Evolutionary conservation across 2,797 vertebrate genomes (phyloP), one percentile per base, ranked within the genome.

Genomic region (Champsocephalus gunnari): DNA sequence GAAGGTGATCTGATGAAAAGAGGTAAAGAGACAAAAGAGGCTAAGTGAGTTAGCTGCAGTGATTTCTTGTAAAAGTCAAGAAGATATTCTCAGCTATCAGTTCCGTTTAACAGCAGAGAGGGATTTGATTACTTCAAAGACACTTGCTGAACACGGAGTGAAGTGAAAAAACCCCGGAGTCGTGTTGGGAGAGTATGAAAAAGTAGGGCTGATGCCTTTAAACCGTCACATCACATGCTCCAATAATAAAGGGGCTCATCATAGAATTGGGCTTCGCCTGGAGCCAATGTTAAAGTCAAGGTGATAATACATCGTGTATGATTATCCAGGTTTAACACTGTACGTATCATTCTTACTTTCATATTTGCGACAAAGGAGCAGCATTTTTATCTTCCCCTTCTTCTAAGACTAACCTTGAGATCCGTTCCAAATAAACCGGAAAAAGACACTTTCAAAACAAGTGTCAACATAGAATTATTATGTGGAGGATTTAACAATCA

Each of bases 71-170:
- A 84, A 77, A 84, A 87, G 79, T 91, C 73, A 68, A 43, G 72
- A 86, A 86, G 75, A 66, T 51, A 73, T 88, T 88, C 76, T 87
- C 66, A 66, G 47, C 80, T 54, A 80, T 83, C 79, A 28, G 56
- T 77, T 88, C 66, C 28, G 48, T 85, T 89, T 79, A 82, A 88
- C 75, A 81, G 83, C 77, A 55, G 45, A 75, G 56, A 65, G 72
- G 80, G 73, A 86, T 88, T 78, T 75, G 89, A 90, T 88, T 86
- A 78, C 81, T 91, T 89, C 84, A 73, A 87, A 87, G 83, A 84
- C 71, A 63, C 70, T 77, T 61, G 65, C 72, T 9, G 72, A 82
- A 83, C 79, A 83, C 43, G 5, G 66, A 73, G 60, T 32, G 68
- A 77, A 77, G 77, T 14, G 57, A 58, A 70, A 64, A 87, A 82